Percentiles rank a stretch among this genome's conserved stretches.
These are phyloP conservation scores for Rhynchonycteris naso DNA, from an alignment of 2,797 vertebrate species.

Conservation along the genomic window DNA sequence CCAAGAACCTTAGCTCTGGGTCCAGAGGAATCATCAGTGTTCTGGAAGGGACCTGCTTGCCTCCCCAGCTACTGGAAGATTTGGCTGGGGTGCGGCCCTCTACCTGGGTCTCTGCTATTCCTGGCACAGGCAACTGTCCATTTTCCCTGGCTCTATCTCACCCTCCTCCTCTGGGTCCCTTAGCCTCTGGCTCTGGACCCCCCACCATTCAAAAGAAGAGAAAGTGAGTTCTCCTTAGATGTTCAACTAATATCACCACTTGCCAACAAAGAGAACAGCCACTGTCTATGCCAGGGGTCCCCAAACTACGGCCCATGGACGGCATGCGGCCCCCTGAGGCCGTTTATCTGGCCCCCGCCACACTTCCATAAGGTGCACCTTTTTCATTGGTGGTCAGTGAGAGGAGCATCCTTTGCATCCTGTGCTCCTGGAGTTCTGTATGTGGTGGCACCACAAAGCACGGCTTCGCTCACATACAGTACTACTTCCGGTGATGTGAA, in stretches of 20 bases:
- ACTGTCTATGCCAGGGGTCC: neutral
- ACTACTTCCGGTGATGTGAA: too few species aligned
- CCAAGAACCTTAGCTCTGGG: neutral
- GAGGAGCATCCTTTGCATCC: too few species aligned
- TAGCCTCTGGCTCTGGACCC: neutral
- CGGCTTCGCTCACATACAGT: too few species aligned
- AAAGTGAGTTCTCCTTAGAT: neutral
- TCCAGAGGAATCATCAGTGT: neutral
- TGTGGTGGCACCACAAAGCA: too few species aligned
- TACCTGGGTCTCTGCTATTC: neutral
- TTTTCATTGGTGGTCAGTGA: too few species aligned
- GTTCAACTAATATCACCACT: neutral
- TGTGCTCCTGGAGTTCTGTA: too few species aligned
- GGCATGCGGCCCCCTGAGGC: too few species aligned
- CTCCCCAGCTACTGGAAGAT: neutral
- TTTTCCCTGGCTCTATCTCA: neutral
- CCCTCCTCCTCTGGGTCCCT: neutral
- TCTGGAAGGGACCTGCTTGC: neutral
- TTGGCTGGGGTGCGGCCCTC: neutral
- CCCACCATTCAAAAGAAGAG: neutral
- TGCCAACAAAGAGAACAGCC: neutral
- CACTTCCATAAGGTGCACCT: too few species aligned
- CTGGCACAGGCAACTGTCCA: accelerated
- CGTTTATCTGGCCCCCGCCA: too few species aligned
- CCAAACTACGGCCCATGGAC: too few species aligned